Evolutionary conservation across 2,888 invertebrate species (phyloP).

Genomic region (Polyommatus icarus): DNA sequence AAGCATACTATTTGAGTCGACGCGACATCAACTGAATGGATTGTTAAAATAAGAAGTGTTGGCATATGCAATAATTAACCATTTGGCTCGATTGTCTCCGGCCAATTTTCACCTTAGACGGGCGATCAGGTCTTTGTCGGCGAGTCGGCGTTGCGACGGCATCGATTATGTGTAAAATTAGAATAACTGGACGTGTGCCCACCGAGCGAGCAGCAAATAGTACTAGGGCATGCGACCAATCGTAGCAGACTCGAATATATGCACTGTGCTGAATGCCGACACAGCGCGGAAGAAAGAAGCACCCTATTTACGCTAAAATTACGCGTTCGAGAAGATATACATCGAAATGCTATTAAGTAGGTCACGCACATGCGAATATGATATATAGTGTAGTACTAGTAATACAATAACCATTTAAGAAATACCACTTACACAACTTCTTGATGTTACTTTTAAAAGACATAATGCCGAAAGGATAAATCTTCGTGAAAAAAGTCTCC

Average conservation of each 20-base stretch:
- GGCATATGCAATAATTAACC: not conserved
- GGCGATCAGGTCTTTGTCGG: conserved; percentile 67
- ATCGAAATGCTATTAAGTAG: conserved; percentile 9
- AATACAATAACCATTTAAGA: not conserved
- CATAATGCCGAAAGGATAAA: too few species aligned
- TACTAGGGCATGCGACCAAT: conserved; percentile 80
- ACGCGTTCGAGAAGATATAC: not conserved
- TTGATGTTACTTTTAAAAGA: not conserved
- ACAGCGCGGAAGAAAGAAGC: conserved; percentile 57
- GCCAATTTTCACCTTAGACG: conserved; percentile 57
- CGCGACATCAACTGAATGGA: not conserved
- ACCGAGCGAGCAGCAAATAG: conserved; percentile 74
- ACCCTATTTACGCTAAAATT: conserved; percentile 36
- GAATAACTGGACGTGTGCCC: conserved; percentile 80
- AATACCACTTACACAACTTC: not conserved
- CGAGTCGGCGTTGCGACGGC: conserved; percentile 70
- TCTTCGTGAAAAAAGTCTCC: too few species aligned
- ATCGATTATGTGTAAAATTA: conserved; percentile 80
- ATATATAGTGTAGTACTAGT: too few species aligned
- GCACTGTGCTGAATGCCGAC: conserved; percentile 65
- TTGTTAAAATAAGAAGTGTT: not conserved
- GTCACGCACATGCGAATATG: not conserved
- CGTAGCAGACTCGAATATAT: conserved; percentile 74
- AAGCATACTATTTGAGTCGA: not conserved
- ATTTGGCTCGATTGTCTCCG: conserved; percentile 37